These are phyloP conservation scores for Tipula helvola DNA, from an alignment of 2,888 invertebrate genomes.

Conservation along the genomic window DNA sequence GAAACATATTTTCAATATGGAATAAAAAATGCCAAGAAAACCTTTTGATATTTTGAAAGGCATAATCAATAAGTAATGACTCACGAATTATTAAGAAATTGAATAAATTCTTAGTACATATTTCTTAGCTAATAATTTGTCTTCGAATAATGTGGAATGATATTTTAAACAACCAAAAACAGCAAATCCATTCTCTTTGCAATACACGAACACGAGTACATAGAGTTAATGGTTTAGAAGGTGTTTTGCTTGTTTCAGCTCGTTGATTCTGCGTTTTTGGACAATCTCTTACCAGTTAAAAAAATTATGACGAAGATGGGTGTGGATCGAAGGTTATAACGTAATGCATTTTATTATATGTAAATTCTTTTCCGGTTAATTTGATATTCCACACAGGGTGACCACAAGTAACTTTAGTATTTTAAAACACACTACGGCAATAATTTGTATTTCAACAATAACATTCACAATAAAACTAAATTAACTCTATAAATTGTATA, in stretches of 20 bases:
- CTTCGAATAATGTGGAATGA: neutral
- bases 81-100: neutral
- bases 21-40: neutral
- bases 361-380: neutral
- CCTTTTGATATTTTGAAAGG: neutral
- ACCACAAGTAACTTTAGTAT: neutral
- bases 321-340: neutral
- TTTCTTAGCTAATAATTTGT: neutral
- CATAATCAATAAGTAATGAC: neutral
- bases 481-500: neutral
- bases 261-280: neutral
- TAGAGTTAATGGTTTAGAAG: neutral
- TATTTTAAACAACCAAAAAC: neutral
- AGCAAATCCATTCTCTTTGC: neutral
- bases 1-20: too few relatives aligned
- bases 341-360: neutral
- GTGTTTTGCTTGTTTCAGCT: neutral
- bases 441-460: neutral
- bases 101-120: neutral
- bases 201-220: neutral
- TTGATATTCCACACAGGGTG: neutral
- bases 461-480: neutral
- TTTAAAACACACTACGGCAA: neutral
- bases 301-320: neutral
- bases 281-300: neutral